A percentile compares a stretch with the other conserved stretches of the same genome.
phyloP scores from a whole-genome alignment of 2,113 vertebrate genomes.

The Pelusios castaneus region DNA sequence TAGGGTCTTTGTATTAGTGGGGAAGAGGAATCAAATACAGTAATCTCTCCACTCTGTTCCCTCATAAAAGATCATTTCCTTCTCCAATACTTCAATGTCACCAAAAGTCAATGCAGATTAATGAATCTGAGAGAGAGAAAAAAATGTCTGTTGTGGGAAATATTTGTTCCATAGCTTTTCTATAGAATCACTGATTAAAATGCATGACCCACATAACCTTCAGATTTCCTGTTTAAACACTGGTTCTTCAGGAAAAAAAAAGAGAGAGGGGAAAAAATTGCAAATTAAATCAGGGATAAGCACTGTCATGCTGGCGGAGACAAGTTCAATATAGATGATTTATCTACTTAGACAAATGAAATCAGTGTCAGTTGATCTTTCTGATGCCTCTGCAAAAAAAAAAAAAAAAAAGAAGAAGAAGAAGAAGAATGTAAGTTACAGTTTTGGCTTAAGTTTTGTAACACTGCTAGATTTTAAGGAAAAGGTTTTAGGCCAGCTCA shows the following conservation, averaged over 20 bases:
- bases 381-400: slow-evolving; percentile 69
- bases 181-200: slow-evolving; percentile 76
- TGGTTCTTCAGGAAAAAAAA: slow-evolving; percentile 50
- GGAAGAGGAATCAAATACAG: slow-evolving; percentile 21
- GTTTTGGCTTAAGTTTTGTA: slow-evolving; percentile 64
- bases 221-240: slow-evolving; percentile 77
- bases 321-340: slow-evolving; percentile 84
- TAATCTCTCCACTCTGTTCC: slow-evolving; percentile 9
- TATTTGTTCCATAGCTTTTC: slow-evolving; percentile 44
- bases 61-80: slow-evolving; percentile 31
- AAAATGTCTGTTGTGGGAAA: slow-evolving; percentile 22
- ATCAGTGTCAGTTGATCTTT: slow-evolving; percentile 81
- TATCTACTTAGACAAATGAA: slow-evolving; percentile 88
- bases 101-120: slow-evolving; percentile 57
- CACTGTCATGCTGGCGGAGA: slow-evolving; percentile 77
- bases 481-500: background rate
- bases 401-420: no score
- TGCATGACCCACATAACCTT: slow-evolving; percentile 78
- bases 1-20: background rate
- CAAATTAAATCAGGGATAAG: slow-evolving; percentile 86
- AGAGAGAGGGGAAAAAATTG: slow-evolving; percentile 41
- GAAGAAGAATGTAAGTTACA: no score
- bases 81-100: slow-evolving; percentile 46
- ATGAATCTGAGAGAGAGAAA: slow-evolving; percentile 21
- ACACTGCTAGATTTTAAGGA: background rate